These are phyloP conservation scores for Melangyna quadrimaculata DNA, from an alignment of 2,888 invertebrate genomes.

Conservation along the genomic window DNA sequence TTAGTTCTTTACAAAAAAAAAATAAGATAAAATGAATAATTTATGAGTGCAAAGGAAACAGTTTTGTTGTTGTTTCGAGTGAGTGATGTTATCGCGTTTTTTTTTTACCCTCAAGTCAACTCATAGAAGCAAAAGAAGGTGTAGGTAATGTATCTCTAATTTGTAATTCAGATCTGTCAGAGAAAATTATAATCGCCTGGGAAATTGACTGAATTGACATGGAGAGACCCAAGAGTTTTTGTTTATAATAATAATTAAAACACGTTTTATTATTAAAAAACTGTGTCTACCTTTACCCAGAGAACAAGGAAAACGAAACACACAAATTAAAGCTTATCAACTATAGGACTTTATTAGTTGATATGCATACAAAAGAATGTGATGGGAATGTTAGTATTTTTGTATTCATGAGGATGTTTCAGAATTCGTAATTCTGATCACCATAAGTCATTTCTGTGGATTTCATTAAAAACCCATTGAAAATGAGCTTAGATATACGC, in stretches of 20 bases:
- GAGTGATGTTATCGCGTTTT: constrained; percentile 10
- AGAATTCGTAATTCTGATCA: constrained; percentile 40
- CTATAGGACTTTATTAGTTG: not conserved
- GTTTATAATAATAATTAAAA: not conserved
- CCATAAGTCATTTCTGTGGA: constrained; percentile 9
- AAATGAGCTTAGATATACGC: not conserved
- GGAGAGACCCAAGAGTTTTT: constrained; percentile 2
- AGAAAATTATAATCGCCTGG: constrained; percentile 50
- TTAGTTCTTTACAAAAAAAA: not conserved
- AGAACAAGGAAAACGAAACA: not conserved
- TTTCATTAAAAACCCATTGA: not conserved
- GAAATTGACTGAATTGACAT: constrained; percentile 56
- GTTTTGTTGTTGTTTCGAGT: not conserved
- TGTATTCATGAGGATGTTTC: not conserved
- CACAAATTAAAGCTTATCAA: not conserved
- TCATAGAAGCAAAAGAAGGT: constrained; percentile 46
- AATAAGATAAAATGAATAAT: constrained; percentile 46
- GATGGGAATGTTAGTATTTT: not conserved
- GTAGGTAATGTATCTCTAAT: constrained; percentile 52
- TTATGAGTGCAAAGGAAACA: constrained; percentile 38
- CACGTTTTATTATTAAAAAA: not conserved
- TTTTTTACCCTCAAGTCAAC: constrained; percentile 1
- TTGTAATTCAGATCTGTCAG: constrained; percentile 43
- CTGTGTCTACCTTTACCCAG: not conserved
- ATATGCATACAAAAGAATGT: not conserved